Percentiles rank a stretch among this genome's conserved stretches.
Evolutionary conservation across 2,113 vertebrate genomes (phyloP).

Genomic region (Megaceryle maxima): DNA sequence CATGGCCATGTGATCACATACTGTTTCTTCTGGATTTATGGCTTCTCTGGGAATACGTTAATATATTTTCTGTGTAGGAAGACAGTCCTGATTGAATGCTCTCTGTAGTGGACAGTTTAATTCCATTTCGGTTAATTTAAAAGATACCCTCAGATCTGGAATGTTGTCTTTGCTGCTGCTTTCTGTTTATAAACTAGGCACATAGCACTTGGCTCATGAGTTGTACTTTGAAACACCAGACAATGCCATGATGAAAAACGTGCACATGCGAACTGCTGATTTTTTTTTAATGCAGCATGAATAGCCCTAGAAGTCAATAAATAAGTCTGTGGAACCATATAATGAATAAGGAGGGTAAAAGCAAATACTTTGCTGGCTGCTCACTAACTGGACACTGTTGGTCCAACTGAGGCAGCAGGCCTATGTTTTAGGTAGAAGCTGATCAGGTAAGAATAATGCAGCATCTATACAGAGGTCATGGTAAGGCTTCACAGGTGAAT

Average conservation of each 20-base stretch:
- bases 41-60: not conserved
- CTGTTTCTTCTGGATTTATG: not conserved
- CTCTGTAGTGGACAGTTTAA: not conserved
- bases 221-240: not conserved
- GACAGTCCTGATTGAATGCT: not conserved
- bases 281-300: not conserved
- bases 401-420: not conserved
- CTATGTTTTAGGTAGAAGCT: not conserved
- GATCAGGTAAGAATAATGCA: not conserved
- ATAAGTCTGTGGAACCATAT: not conserved
- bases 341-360: not conserved
- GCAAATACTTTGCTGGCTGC: not conserved
- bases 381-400: not conserved
- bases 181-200: not conserved
- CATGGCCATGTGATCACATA: not conserved
- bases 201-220: not conserved
- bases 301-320: not conserved
- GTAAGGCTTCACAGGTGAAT: not conserved
- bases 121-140: not conserved
- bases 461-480: not conserved
- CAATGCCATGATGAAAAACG: not conserved
- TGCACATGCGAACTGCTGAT: not conserved
- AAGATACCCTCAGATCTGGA: not conserved
- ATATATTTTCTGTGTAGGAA: not conserved
- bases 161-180: not conserved